phyloP scores from a whole-genome alignment of 2,113 vertebrate species.

The Aramus guarauna region DNA sequence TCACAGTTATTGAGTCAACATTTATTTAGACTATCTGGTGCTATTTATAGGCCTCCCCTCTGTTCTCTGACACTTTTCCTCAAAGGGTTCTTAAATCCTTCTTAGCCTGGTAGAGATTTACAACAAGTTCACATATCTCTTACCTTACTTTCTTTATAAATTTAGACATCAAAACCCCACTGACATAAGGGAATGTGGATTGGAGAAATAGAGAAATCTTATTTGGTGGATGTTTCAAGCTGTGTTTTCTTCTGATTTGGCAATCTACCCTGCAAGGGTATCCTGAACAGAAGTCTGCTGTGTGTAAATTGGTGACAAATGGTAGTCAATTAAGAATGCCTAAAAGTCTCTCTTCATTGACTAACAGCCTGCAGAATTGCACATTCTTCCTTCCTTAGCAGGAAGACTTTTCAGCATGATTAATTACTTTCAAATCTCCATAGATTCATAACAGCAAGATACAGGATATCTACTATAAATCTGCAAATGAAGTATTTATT shows the following conservation, averaged over 20 bases:
- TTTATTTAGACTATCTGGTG: neutral
- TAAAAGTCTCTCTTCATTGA: conserved; percentile 19
- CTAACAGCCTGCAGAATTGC: neutral
- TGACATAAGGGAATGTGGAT: neutral
- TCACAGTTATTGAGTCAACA: neutral
- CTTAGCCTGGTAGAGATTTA: neutral
- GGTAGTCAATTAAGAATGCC: neutral
- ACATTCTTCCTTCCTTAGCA: neutral
- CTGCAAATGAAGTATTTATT: neutral
- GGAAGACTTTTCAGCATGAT: conserved; percentile 17
- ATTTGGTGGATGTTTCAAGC: neutral
- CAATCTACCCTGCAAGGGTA: neutral
- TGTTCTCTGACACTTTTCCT: neutral
- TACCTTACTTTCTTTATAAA: neutral
- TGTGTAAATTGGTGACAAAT: neutral
- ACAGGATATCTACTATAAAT: neutral
- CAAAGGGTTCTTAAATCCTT: neutral
- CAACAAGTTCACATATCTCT: neutral
- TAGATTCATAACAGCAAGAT: neutral
- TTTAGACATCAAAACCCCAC: neutral
- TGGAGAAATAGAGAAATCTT: neutral
- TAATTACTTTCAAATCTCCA: conserved; percentile 16
- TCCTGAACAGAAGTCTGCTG: neutral
- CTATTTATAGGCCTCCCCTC: neutral
- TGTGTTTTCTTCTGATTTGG: neutral